Percentiles rank a stretch among this genome's conserved stretches.
These are phyloP conservation scores for Podarcis siculus DNA, from an alignment of 2,797 vertebrate species.

Conservation along the genomic window DNA sequence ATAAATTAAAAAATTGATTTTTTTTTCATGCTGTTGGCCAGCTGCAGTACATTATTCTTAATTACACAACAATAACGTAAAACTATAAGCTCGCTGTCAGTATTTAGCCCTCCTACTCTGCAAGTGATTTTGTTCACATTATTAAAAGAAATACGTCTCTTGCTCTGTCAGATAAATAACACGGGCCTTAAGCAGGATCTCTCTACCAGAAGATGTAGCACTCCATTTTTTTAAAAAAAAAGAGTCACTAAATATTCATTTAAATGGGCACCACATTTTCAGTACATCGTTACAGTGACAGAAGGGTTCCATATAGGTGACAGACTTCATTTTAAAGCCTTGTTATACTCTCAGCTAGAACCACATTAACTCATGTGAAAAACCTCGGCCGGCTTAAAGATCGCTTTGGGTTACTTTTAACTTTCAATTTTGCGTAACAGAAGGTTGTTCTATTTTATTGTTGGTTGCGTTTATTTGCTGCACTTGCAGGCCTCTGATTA, in stretches of 20 bases:
- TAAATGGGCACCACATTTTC: slow-evolving; percentile 58
- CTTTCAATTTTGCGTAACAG: too few species aligned
- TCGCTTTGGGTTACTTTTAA: not conserved
- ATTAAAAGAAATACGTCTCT: slow-evolving; percentile 57
- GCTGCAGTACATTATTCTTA: slow-evolving; percentile 62
- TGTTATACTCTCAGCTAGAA: slow-evolving; percentile 62
- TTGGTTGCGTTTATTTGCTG: not conserved
- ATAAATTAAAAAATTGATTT: slow-evolving; percentile 33
- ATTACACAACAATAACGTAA: slow-evolving; percentile 47
- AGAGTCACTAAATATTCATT: slow-evolving; percentile 60
- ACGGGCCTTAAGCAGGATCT: slow-evolving; percentile 6
- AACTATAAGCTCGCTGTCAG: slow-evolving; percentile 46
- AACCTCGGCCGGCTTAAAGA: not conserved
- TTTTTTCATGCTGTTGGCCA: slow-evolving; percentile 53
- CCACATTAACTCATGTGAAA: not conserved
- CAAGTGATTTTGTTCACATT: slow-evolving; percentile 64
- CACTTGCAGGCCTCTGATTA: too few species aligned
- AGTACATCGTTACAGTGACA: slow-evolving; percentile 45
- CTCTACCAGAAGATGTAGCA: too few species aligned
- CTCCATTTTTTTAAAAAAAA: slow-evolving; percentile 21
- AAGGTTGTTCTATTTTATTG: not conserved
- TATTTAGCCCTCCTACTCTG: slow-evolving; percentile 36
- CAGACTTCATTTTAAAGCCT: slow-evolving; percentile 59
- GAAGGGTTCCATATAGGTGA: slow-evolving; percentile 58
- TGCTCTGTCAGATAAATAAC: slow-evolving; percentile 48